Evolutionary conservation across 2,888 invertebrate species (phyloP), one percentile per base, ranked within the genome.

Genomic region (Drosophila prostipennis): DNA sequence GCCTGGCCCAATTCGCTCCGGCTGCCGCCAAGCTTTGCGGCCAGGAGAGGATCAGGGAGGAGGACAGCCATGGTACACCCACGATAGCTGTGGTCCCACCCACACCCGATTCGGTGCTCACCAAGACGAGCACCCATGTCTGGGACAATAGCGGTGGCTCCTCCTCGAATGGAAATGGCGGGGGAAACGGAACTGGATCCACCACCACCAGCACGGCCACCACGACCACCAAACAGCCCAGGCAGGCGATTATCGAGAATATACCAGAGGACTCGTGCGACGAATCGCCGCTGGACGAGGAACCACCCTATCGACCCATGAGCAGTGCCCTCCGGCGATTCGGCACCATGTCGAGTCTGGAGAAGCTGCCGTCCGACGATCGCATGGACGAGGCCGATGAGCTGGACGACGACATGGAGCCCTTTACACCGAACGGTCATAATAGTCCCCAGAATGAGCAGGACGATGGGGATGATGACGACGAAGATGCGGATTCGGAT

Each of bases 1-100:
- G 95, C n/a, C 78, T 94, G 72, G 93, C 93, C 2, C 93, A 93
- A 46, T 89, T 93, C n/a, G 93, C 92, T 61, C 93, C 94, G 1
- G 91, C 94, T 1, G 91, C 93, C 0, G 91, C 93, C 13, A 92
- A 93, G 89, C 89, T 94, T 81, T 86, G 94, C 80, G 92, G 74
- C 5, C 64, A 45, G 40, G 60, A 39, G 1, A 49, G 40, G 26
- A 26, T 0, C 6, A 34, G 11, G 34, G 34, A 77, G 57, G 16
- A 92, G 91, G 16, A 92, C 91, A 76, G 85, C 87, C 75, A 85
- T 86, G 43, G 23, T 6, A 48, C 77, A 76, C 95, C 95, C 64
- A 95, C 94, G 85, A 96, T 96, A 85, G 94, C 96, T 48, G 94
- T 96, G 69, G 93, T 96, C 64, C 96, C 96, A 65, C 95, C 96